Percentiles rank a stretch among this genome's conserved stretches.
Evolutionary conservation across 2,888 invertebrate species (phyloP).

Genomic region (Plagiodera versicolora): DNA sequence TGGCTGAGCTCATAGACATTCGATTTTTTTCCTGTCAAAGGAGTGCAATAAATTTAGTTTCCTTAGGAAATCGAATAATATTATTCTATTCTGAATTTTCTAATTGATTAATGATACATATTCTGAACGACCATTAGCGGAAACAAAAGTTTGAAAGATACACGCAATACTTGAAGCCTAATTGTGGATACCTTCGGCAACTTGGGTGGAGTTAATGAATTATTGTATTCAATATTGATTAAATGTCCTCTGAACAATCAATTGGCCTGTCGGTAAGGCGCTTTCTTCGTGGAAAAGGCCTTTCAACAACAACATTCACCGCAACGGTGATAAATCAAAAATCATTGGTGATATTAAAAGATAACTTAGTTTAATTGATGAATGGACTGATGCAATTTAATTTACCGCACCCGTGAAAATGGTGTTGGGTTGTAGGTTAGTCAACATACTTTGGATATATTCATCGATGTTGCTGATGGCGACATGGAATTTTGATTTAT

Average conservation of each 20-base stretch:
- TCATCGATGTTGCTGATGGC: not conserved
- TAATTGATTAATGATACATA: no score
- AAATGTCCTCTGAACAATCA: not conserved
- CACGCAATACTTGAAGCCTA: no score
- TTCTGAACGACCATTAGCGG: no score
- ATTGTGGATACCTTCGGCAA: not conserved
- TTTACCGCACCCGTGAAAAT: constrained; percentile 17
- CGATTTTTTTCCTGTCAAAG: no score
- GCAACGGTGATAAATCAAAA: constrained; percentile 10
- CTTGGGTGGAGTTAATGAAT: not conserved
- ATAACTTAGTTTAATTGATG: not conserved
- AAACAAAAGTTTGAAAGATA: no score
- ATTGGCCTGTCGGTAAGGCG: not conserved
- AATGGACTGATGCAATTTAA: constrained; percentile 8
- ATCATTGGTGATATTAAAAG: not conserved
- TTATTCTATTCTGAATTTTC: no score
- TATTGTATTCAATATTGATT: not conserved
- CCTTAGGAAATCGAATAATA: no score
- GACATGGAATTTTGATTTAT: not conserved
- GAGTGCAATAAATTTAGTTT: no score
- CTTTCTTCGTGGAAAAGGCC: not conserved
- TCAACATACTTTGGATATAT: not conserved
- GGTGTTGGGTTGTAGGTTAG: not conserved
- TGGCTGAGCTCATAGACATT: no score
- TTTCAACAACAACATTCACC: constrained; percentile 6